Percentiles rank a stretch among this genome's conserved stretches.
These are phyloP conservation scores for Epiblema foenella DNA, from an alignment of 2,888 invertebrate species.

Conservation along the genomic window DNA sequence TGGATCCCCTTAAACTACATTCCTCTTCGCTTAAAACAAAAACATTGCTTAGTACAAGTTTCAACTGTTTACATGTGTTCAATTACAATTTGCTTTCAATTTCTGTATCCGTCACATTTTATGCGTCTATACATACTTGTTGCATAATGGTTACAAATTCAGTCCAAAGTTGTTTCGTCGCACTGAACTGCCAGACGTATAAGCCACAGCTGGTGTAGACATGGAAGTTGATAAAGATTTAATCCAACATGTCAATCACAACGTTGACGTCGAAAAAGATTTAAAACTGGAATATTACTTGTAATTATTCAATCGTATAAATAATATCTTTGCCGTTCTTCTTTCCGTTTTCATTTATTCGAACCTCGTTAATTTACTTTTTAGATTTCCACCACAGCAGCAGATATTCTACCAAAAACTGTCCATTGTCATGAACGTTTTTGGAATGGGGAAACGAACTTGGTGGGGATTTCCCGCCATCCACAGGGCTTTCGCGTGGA, in stretches of 20 bases:
- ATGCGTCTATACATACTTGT: not conserved
- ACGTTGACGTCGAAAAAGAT: not conserved
- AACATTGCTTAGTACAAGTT: no score
- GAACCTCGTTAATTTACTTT: conserved; percentile 7
- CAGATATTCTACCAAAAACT: conserved; percentile 29
- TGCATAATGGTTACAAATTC: conserved; percentile 8
- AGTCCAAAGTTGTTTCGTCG: not conserved
- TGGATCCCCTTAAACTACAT: no score
- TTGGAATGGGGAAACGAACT: conserved; percentile 10
- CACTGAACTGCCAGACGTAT: not conserved
- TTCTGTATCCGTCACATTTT: not conserved
- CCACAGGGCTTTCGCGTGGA: not conserved
- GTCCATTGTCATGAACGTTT: conserved; percentile 6
- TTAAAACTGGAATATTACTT: conserved; percentile 11
- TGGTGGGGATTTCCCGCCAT: conserved; percentile 31
- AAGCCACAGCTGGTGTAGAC: not conserved
- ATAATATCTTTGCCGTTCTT: not conserved
- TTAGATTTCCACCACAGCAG: conserved; percentile 23
- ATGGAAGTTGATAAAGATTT: not conserved
- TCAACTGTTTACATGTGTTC: no score
- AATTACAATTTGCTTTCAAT: not conserved
- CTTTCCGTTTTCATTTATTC: not conserved
- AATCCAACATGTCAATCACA: not conserved
- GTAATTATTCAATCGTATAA: conserved; percentile 16
- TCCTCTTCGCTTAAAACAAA: no score